Evolutionary conservation across 2,113 vertebrate species (phyloP).

Genomic region (Ondatra zibethicus): DNA sequence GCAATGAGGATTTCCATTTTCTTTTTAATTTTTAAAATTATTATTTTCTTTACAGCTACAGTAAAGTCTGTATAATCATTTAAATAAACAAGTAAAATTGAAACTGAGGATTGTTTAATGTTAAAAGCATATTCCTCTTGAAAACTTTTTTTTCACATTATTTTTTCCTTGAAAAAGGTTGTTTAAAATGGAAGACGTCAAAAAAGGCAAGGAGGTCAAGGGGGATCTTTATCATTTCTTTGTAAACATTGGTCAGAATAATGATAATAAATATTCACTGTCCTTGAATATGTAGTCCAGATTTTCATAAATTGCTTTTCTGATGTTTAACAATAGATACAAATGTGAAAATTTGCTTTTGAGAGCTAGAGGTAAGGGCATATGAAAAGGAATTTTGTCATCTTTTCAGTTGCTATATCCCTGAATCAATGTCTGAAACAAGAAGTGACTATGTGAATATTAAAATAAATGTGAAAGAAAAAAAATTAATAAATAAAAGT

Average conservation of each 20-base stretch:
- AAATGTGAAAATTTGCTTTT: constrained; percentile 15
- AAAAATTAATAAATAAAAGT: not conserved
- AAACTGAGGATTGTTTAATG: not conserved
- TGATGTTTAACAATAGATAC: not conserved
- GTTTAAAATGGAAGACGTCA: not conserved
- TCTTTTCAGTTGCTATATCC: not conserved
- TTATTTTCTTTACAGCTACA: not conserved
- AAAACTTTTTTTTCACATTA: not conserved
- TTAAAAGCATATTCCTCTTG: not conserved
- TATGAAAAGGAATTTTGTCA: not conserved
- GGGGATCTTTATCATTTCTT: not conserved
- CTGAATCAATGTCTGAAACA: not conserved
- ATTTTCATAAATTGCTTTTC: not conserved
- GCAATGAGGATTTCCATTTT: not conserved
- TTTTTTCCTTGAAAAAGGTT: not conserved
- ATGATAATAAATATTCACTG: not conserved
- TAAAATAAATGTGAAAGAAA: constrained; percentile 9
- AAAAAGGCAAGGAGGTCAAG: not conserved
- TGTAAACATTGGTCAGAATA: not conserved
- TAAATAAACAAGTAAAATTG: not conserved
- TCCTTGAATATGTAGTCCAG: not conserved
- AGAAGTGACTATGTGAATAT: not conserved
- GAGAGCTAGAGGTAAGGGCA: not conserved
- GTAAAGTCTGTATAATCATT: not conserved
- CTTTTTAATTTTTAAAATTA: not conserved